Percentiles rank a stretch among this genome's conserved stretches.
Evolutionary conservation across 2,888 invertebrate genomes (phyloP).

Genomic region (Noctuana brunneofusca): DNA sequence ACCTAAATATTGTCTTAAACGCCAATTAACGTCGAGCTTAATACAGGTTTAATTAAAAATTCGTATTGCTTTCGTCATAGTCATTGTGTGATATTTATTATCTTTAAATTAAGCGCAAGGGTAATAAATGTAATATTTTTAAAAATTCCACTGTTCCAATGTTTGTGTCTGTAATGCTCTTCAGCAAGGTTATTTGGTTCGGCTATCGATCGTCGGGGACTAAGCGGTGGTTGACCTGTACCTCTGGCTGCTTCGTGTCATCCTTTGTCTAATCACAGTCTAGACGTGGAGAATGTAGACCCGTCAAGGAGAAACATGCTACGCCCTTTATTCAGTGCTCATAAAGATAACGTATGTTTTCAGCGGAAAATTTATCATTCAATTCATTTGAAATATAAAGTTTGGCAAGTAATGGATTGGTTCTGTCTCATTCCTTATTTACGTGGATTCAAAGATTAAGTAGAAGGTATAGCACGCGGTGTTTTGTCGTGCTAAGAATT

Average conservation of each 20-base stretch:
- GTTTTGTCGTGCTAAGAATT: no score
- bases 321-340: background rate
- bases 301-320: background rate
- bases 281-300: background rate
- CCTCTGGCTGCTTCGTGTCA: background rate
- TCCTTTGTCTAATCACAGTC: constrained; percentile 12
- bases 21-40: no score
- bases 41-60: no score
- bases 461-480: background rate
- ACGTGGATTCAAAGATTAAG: background rate
- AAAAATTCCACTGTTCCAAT: no score
- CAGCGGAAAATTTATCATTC: background rate
- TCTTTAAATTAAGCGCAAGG: no score
- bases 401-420: background rate
- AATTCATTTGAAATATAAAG: background rate
- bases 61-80: no score
- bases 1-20: no score
- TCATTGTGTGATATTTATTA: no score
- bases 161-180: no score
- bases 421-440: background rate
- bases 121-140: no score
- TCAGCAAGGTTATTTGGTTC: constrained; percentile 1
- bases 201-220: constrained; percentile 3
- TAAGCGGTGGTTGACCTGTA: constrained; percentile 2
- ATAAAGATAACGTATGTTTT: background rate